phyloP scores from a whole-genome alignment of 2,888 invertebrate genomes.

The Philonicus albiceps region DNA sequence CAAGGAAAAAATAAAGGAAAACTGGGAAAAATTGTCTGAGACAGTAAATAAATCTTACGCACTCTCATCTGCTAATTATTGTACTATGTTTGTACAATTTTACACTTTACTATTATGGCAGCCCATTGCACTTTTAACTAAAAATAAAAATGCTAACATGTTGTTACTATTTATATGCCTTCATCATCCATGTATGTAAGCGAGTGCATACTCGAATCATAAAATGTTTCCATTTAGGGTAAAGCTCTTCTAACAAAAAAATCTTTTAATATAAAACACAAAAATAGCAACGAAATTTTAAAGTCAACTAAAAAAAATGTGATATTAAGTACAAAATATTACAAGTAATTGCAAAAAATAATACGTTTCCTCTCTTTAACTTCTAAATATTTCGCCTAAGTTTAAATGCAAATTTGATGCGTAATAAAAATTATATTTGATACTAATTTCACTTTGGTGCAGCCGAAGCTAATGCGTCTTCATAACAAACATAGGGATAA shows the following conservation, averaged over 20 bases:
- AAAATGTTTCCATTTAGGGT: not conserved
- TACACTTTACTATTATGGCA: not conserved
- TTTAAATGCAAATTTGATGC: not conserved
- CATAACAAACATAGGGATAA: not conserved
- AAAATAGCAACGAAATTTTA: not conserved
- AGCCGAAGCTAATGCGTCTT: not conserved
- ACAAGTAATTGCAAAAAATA: not conserved
- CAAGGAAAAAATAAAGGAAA: too few species aligned
- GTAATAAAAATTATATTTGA: not conserved
- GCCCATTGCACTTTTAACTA: not conserved
- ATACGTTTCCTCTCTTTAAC: not conserved
- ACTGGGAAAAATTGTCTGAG: not conserved
- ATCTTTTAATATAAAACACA: not conserved
- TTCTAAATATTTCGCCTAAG: not conserved
- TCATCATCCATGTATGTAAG: not conserved
- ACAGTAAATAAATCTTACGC: not conserved
- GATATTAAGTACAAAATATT: not conserved
- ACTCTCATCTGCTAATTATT: not conserved
- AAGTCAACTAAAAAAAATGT: not conserved
- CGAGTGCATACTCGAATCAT: not conserved
- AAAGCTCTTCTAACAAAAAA: not conserved
- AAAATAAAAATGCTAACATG: not conserved
- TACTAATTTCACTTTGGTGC: constrained; percentile 3
- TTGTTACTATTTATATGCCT: not conserved
- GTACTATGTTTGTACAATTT: not conserved